These are phyloP conservation scores for Latheticus oryzae DNA, from an alignment of 2,888 invertebrate genomes.

Conservation along the genomic window DNA sequence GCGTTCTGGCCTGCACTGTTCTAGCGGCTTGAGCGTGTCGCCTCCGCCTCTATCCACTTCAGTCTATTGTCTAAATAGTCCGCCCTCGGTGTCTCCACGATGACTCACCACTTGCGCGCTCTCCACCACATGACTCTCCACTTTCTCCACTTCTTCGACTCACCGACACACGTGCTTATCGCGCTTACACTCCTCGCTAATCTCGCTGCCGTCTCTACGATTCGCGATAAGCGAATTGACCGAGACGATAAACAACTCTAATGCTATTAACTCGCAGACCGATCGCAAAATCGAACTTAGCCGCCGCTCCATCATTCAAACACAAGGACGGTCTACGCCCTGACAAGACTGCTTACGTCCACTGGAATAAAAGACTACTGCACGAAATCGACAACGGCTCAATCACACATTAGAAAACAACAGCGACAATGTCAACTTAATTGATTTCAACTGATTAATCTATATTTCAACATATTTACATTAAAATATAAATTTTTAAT, in stretches of 20 bases:
- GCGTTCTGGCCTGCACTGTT: conserved; percentile 63
- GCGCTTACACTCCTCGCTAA: conserved; percentile 32
- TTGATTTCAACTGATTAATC: too few species aligned
- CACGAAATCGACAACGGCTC: too few species aligned
- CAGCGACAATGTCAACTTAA: too few species aligned
- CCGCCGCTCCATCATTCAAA: conserved; percentile 1
- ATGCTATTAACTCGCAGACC: conserved; percentile 34
- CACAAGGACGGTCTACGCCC: neutral
- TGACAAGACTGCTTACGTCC: neutral
- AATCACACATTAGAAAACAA: too few species aligned
- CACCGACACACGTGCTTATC: conserved; percentile 39
- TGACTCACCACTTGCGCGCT: conserved; percentile 49
- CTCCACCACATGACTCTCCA: conserved; percentile 28
- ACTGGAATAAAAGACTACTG: too few species aligned
- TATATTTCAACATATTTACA: too few species aligned
- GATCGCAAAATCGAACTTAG: conserved; percentile 26
- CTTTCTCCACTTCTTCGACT: conserved; percentile 44
- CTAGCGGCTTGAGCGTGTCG: conserved; percentile 57
- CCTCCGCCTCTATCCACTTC: conserved; percentile 51
- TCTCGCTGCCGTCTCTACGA: conserved; percentile 25
- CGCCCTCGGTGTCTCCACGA: conserved; percentile 47
- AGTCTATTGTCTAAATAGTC: conserved; percentile 58
- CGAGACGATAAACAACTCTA: conserved; percentile 38
- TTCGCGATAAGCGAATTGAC: conserved; percentile 41
- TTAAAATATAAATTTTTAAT: too few species aligned